Percentiles rank a stretch among this genome's conserved stretches.
Conservation (phyloP, 2,113 vertebrate species). For the Austrofundulus limnaeus region DNA sequence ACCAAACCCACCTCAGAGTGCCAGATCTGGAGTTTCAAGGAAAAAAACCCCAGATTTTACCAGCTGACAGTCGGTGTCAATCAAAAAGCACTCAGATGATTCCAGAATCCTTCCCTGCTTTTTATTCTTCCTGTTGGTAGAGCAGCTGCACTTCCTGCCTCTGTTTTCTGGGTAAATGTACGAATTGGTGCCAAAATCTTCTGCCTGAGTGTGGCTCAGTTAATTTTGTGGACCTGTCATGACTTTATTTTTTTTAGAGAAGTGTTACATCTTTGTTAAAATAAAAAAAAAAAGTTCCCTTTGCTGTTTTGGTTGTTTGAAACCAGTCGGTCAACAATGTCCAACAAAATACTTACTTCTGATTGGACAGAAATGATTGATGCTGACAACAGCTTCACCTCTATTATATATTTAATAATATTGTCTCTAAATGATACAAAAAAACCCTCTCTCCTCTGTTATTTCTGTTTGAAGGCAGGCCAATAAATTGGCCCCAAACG, state of each 20-base stretch:
- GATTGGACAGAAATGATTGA: conserved; percentile 10
- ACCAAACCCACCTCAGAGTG: conserved; percentile 24
- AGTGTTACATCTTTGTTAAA: neutral
- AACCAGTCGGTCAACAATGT: neutral
- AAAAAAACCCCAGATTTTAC: conserved; percentile 35
- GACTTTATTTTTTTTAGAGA: neutral
- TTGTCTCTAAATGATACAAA: conserved; percentile 61
- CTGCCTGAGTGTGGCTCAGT: too few relatives aligned
- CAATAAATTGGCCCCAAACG: conserved; percentile 63
- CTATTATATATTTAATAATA: conserved; percentile 36
- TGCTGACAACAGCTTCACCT: conserved; percentile 59
- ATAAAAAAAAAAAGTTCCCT: neutral
- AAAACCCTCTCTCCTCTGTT: conserved; percentile 25
- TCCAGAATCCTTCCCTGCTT: conserved; percentile 34
- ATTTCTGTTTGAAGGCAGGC: conserved; percentile 25
- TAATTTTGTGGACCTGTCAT: neutral
- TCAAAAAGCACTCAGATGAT: conserved; percentile 55
- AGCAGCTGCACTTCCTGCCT: too few relatives aligned
- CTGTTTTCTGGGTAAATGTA: too few relatives aligned
- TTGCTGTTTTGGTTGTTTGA: neutral
- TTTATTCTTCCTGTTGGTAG: conserved; percentile 22
- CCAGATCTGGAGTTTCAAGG: conserved; percentile 22
- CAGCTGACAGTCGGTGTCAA: conserved; percentile 46
- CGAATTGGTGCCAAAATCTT: too few relatives aligned
- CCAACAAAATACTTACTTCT: neutral